These are phyloP conservation scores for Lithobates sylvaticus DNA, from an alignment of 2,797 vertebrate species.

Conservation along the genomic window DNA sequence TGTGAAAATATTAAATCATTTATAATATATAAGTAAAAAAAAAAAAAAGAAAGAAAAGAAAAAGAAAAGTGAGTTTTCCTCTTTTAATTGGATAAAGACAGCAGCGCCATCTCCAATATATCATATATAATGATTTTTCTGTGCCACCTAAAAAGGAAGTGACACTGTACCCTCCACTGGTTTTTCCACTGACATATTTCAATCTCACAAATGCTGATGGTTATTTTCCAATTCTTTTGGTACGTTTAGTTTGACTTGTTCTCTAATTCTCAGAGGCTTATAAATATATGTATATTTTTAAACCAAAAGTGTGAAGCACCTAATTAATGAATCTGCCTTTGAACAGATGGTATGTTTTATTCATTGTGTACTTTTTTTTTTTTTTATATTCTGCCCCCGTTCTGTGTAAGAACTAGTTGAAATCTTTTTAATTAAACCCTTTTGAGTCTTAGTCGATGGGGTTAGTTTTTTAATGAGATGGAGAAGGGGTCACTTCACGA, in stretches of 20 bases:
- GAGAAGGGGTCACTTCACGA: conserved; percentile 43
- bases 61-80: too few relatives aligned
- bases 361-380: conserved; percentile 57
- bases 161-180: not conserved
- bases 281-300: conserved; percentile 64
- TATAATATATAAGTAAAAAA: not conserved
- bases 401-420: conserved; percentile 53
- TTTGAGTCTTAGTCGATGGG: conserved; percentile 39
- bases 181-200: conserved; percentile 18
- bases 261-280: conserved; percentile 58
- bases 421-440: conserved; percentile 58
- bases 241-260: conserved; percentile 57
- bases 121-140: not conserved
- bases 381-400: conserved; percentile 45
- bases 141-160: not conserved
- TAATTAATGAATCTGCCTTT: conserved; percentile 62
- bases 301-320: conserved; percentile 62
- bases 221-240: conserved; percentile 49
- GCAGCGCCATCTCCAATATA: not conserved
- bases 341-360: conserved; percentile 63
- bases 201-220: conserved; percentile 10
- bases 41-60: too few relatives aligned
- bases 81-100: not conserved
- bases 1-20: not conserved
- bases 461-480: conserved; percentile 49